Conservation (phyloP, 2,113 vertebrate genomes). For the Anguilla rostrata region DNA sequence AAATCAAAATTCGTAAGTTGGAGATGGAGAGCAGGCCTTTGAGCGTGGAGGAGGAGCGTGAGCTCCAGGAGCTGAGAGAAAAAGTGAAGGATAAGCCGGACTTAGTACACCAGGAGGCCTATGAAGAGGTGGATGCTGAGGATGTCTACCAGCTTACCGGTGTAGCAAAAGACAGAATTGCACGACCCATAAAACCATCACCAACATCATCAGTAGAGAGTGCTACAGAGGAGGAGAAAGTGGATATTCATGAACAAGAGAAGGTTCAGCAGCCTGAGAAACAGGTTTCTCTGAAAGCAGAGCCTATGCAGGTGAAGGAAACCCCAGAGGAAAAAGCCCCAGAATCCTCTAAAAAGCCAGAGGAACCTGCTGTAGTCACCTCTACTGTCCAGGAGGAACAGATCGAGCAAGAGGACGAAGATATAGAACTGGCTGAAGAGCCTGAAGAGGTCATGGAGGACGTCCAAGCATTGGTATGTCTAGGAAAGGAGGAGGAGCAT, state of each 20-base stretch:
- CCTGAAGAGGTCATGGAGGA: conserved; percentile 62
- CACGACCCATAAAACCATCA: conserved; percentile 68
- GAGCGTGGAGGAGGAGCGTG: conserved; percentile 73
- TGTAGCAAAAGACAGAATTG: conserved; percentile 70
- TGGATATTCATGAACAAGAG: conserved; percentile 60
- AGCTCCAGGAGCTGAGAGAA: conserved; percentile 85
- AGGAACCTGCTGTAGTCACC: background rate
- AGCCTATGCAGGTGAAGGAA: conserved; percentile 30
- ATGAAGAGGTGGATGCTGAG: conserved; percentile 88
- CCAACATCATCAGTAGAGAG: conserved; percentile 73
- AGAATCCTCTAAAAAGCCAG: background rate
- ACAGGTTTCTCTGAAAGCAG: background rate
- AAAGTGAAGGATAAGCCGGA: conserved; percentile 87
- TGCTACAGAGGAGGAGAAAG: conserved; percentile 71
- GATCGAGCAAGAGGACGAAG: conserved; percentile 58
- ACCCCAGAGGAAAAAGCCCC: background rate
- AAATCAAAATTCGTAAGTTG: conserved; percentile 73
- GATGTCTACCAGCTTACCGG: conserved; percentile 88
- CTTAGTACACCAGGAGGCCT: conserved; percentile 94
- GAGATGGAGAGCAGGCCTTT: conserved; percentile 74
- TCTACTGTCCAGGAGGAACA: background rate
- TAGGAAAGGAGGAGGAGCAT: background rate
- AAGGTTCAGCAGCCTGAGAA: conserved; percentile 53
- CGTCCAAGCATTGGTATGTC: conserved; percentile 19
- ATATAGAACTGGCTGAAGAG: conserved; percentile 63